A percentile compares a stretch with the other conserved stretches of the same genome.
Evolutionary conservation across 2,888 invertebrate genomes (phyloP).

Genomic region (Andrena dorsata): DNA sequence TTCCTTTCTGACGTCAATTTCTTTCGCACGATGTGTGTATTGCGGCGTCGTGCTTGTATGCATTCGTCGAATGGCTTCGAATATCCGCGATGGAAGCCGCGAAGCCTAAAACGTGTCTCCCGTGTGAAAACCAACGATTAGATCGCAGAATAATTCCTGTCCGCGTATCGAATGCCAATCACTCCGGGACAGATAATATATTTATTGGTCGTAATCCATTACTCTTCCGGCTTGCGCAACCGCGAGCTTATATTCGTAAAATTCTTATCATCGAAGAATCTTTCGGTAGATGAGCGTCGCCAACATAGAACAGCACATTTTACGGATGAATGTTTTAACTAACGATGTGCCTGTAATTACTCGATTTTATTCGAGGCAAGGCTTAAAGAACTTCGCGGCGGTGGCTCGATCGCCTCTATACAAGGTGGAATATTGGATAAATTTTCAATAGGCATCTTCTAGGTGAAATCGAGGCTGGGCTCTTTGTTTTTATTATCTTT

Average conservation of each 20-base stretch:
- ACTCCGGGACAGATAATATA: background rate
- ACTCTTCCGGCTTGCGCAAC: constrained; percentile 31
- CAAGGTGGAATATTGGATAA: background rate
- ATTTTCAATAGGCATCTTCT: background rate
- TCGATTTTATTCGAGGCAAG: constrained; percentile 10
- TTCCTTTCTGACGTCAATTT: background rate
- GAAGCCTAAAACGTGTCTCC: background rate
- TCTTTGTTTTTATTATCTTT: too few relatives aligned
- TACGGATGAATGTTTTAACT: constrained; percentile 27
- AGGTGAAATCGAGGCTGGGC: too few relatives aligned
- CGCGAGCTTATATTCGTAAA: constrained; percentile 11
- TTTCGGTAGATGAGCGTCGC: constrained; percentile 8
- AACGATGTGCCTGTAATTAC: constrained; percentile 5
- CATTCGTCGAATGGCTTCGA: background rate
- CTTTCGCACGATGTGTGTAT: background rate
- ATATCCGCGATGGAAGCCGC: background rate
- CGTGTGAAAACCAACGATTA: constrained; percentile 6
- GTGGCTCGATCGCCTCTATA: background rate
- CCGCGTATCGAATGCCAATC: constrained; percentile 14
- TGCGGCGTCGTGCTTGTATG: background rate
- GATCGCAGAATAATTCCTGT: constrained; percentile 5
- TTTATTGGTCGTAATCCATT: constrained; percentile 11
- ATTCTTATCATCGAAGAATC: constrained; percentile 30
- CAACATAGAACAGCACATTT: constrained; percentile 1
- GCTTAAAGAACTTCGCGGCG: constrained; percentile 8